Base-by-base conservation (phyloP, 1,140 invertebrate genomes). In the Samia ricini region DNA sequence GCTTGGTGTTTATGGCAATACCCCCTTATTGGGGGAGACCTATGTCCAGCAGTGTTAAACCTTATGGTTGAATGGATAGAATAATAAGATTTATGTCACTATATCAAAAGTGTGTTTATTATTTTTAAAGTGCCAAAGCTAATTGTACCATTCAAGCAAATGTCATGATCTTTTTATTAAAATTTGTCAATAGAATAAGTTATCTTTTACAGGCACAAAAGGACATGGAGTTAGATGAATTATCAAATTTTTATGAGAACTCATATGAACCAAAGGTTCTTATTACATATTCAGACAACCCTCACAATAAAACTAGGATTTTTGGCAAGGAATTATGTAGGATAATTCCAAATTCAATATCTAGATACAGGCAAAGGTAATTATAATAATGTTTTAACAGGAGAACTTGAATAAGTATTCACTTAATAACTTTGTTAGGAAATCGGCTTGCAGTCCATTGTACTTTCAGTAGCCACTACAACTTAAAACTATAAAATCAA, bases 241-340 rank as follows among this genome's bases (percentile, higher is more conserved):
- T 99, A 78, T 93, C 95, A 61, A 81, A 94, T 20, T 99, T 98
- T 90, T 99, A 97, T 81, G 93, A 94, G 62, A 94, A 96, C 59
- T 91, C 95, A 18, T 97, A 97, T 77, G 95, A 95, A 69, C 98
- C 99, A 0, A 99, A 99, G 92, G 95, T 99, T 42, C 87, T 99
- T 0, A 97, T 99, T 12, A 99, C 98, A 18, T 98, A 95, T 70
- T 94, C 95, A 10, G 97, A 99, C 82, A 97, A 98, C 92, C 97
- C 98, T 4, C 93, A 96, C 59, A 93, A 93, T 56, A 97, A 96
- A 90, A 98, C 97, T 0, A 94, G 97, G 76, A 96, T 97, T 79
- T 99, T 99, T 91, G 97, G 97, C 56, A 93, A 96, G 69, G 98
- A 99, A 85, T 89, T 99, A 7, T 94, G 94, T 18, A 93, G 96